These are phyloP conservation scores for Synanthedon vespiformis DNA, from an alignment of 2,888 invertebrate genomes.

Conservation along the genomic window DNA sequence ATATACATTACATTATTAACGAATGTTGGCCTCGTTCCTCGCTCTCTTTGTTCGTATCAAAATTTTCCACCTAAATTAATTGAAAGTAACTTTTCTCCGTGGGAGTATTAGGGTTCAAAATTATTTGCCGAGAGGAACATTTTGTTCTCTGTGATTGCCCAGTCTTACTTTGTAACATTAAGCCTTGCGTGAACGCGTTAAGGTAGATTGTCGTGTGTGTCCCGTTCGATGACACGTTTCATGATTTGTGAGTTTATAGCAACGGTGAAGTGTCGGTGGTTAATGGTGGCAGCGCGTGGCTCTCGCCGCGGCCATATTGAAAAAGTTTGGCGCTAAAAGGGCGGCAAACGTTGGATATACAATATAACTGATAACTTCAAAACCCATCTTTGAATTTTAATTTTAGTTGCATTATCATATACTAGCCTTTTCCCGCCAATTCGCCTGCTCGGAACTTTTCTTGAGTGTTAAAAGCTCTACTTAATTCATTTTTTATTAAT, in stretches of 20 bases:
- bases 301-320: slow-evolving; percentile 65
- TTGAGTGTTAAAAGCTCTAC: no score
- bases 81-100: slow-evolving; percentile 54
- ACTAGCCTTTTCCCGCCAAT: no score
- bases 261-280: slow-evolving; percentile 69
- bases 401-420: no score
- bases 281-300: slow-evolving; percentile 67
- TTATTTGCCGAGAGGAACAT: slow-evolving; percentile 44
- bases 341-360: slow-evolving; percentile 7
- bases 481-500: no score
- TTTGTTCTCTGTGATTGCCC: slow-evolving; percentile 44
- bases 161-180: slow-evolving; percentile 18
- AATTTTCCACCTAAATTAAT: slow-evolving; percentile 46
- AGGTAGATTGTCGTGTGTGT: slow-evolving; percentile 31
- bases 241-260: slow-evolving; percentile 72
- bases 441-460: no score
- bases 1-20: slow-evolving; percentile 71
- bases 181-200: slow-evolving; percentile 24
- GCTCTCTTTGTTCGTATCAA: slow-evolving; percentile 68
- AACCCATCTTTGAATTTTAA: no score
- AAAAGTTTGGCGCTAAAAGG: slow-evolving; percentile 66
- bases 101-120: slow-evolving; percentile 56
- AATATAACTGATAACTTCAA: background rate
- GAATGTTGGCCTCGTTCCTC: slow-evolving; percentile 68
- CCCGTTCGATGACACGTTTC: slow-evolving; percentile 48